These are phyloP conservation scores for Griposia aprilina DNA, from an alignment of 2,888 invertebrate genomes.

Conservation along the genomic window DNA sequence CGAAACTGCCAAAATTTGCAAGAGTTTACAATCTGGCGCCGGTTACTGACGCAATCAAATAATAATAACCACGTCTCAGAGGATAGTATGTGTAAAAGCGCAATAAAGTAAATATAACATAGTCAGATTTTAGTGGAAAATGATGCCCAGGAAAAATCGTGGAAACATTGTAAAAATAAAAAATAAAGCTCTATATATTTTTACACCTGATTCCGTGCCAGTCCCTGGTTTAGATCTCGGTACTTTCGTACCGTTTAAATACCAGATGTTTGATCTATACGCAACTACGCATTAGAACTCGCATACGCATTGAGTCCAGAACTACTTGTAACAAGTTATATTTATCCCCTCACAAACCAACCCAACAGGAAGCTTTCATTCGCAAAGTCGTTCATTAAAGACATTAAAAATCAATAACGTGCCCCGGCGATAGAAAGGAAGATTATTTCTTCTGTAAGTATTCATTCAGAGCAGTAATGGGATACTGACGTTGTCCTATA, in stretches of 20 bases:
- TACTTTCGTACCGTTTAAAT: conserved; percentile 18
- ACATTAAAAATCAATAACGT: conserved; percentile 46
- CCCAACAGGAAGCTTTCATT: conserved; percentile 35
- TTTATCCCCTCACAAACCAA: conserved; percentile 44
- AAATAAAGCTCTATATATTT: conserved; percentile 1
- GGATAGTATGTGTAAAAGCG: conserved; percentile 39
- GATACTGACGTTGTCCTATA: conserved; percentile 28
- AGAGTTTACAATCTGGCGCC: conserved; percentile 46
- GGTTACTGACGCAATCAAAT: conserved; percentile 56
- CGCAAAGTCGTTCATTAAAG: conserved; percentile 19
- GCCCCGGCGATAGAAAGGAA: neutral
- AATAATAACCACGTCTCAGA: conserved; percentile 48
- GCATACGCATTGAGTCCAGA: conserved; percentile 51
- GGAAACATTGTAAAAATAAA: neutral
- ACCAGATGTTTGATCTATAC: conserved; percentile 43
- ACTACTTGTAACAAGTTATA: conserved; percentile 61
- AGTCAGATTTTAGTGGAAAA: conserved; percentile 11
- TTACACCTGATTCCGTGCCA: neutral
- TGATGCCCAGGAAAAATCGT: conserved; percentile 2
- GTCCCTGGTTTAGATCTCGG: neutral
- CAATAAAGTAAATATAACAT: conserved; percentile 52
- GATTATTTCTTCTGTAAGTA: conserved; percentile 11
- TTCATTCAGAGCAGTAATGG: conserved; percentile 26
- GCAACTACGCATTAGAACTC: conserved; percentile 55
- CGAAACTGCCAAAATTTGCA: conserved; percentile 36